phyloP scores from a whole-genome alignment of 2,888 invertebrate genomes.

The Patella caerulea region DNA sequence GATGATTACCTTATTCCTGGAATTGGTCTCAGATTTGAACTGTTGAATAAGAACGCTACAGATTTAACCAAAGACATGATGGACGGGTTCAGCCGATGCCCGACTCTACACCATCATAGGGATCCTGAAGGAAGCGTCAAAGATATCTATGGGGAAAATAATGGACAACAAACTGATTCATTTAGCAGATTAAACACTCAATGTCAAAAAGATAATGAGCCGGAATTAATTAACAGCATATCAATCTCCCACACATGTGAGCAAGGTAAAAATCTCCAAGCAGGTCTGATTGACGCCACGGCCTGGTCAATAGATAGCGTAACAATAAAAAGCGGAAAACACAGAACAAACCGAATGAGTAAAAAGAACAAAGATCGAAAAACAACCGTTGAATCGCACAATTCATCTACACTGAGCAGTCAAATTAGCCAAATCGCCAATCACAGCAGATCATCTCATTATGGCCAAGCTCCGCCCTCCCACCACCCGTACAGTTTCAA shows the following conservation, averaged over 20 bases:
- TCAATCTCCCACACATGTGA: too few relatives aligned
- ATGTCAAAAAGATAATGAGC: conserved; percentile 5
- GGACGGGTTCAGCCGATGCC: too few relatives aligned
- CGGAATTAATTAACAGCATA: background rate
- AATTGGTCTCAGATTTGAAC: background rate
- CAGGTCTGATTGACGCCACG: background rate
- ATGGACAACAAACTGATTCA: background rate
- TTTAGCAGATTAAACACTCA: background rate
- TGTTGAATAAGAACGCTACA: background rate
- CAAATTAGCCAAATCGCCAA: background rate
- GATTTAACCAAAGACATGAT: too few relatives aligned
- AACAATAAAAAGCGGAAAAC: conserved; percentile 3
- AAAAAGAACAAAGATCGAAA: background rate
- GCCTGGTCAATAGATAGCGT: background rate
- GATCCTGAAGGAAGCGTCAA: too few relatives aligned
- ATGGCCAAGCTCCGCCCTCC: background rate
- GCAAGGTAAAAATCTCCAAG: background rate
- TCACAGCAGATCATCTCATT: background rate
- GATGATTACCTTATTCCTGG: conserved; percentile 1
- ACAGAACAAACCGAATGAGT: background rate
- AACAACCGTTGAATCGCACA: background rate
- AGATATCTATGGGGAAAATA: background rate
- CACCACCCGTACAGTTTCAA: background rate
- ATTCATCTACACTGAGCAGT: background rate
- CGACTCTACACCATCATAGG: too few relatives aligned